Base-by-base conservation (phyloP, 92 coral and sea anemone genomes). In the Actinernus sp. region DNA sequence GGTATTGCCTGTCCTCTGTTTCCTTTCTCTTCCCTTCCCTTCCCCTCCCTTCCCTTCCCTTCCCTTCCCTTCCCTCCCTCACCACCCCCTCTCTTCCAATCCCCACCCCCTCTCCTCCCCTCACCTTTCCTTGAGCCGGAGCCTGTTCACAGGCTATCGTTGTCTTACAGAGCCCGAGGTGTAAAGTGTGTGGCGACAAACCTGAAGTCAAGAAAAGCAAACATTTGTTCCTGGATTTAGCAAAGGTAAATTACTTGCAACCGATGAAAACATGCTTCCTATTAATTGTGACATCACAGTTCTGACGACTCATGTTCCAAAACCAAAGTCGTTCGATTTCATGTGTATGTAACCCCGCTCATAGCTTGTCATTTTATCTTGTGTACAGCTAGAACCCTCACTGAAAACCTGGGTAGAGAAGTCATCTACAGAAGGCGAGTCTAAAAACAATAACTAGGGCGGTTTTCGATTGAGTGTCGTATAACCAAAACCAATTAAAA, bases 111-210 rank as follows among this genome's bases (percentile, higher is more conserved):
- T n/a, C n/a, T n/a, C n/a, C n/a, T n/a, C n/a, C n/a, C n/a, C n/a
- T n/a, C n/a, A n/a, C n/a, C n/a, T n/a, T n/a, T n/a, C n/a, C n/a
- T n/a, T n/a, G n/a, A n/a, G n/a, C n/a, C n/a, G n/a, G n/a, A n/a
- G n/a, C n/a, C n/a, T n/a, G 25, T 9, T 4, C 3, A 18, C 46
- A 3, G 7, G 8, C 24, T 18, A 58, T 27, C 2, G 29, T 13
- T 65, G 39, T 58, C 22, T 60, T 67, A 17, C 49, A 93, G 98
- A 83, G 84, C 34, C 98, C 98, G 12, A 79, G 86, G 22, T 94
- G 98, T 61, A 94, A 94, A 82, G 87, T 94, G 21, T 94, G 98
- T 37, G 82, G 92, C 22, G 89, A 82, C 26, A 87, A 77, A 25
- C 97, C 98, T 2, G 63, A 78, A 63, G 81, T 81, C 47, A 90